Percentiles rank a stretch among this genome's conserved stretches.
Conservation (phyloP, 2,797 vertebrate genomes). For the Acanthopagrus latus region DNA sequence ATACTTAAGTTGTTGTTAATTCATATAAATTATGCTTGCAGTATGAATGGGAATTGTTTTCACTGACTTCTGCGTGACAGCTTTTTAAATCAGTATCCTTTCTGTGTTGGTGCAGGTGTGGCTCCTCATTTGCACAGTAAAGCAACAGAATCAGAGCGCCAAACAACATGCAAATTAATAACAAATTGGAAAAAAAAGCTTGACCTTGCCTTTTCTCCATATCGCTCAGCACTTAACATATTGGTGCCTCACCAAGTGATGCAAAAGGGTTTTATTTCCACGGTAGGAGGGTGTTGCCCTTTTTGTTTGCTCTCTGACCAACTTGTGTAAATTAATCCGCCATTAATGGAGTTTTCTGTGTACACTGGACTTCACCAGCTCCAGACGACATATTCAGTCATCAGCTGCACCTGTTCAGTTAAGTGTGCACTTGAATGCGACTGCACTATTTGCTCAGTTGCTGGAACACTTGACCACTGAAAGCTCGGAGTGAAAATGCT, state of each 20-base stretch:
- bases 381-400: constrained; percentile 32
- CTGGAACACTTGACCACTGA: constrained; percentile 23
- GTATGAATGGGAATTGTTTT: neutral
- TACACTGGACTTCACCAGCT: constrained; percentile 41
- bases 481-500: neutral
- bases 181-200: neutral
- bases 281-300: constrained; percentile 1
- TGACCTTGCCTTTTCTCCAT: neutral
- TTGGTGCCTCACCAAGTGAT: neutral
- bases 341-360: constrained; percentile 55
- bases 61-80: neutral
- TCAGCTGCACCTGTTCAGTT: constrained; percentile 51
- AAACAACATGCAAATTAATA: constrained; percentile 66
- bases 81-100: neutral
- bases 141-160: constrained; percentile 37
- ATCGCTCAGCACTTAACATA: neutral
- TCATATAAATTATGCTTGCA: neutral
- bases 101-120: constrained; percentile 17
- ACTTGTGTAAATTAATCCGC: constrained; percentile 38
- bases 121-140: constrained; percentile 65
- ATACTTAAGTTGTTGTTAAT: neutral
- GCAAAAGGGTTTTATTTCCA: neutral
- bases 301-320: constrained; percentile 36
- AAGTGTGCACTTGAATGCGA: constrained; percentile 33
- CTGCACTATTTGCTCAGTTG: constrained; percentile 36